Percentiles rank a stretch among this genome's conserved stretches.
These are phyloP conservation scores for Manis crassicaudata DNA, from an alignment of 2,797 vertebrate species.

Conservation along the genomic window DNA sequence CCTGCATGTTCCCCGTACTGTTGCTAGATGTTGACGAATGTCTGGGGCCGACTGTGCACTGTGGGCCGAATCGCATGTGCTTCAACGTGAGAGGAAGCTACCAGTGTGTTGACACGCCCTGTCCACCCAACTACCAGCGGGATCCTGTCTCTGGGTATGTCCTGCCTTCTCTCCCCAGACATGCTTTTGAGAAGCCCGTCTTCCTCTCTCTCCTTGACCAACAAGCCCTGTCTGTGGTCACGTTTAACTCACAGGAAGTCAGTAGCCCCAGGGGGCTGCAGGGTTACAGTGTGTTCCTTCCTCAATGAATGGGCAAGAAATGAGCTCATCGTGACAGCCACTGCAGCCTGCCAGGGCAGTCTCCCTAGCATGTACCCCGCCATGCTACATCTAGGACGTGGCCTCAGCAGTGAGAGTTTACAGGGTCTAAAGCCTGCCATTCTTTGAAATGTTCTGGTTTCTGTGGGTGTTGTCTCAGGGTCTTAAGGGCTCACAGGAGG, in stretches of 20 bases:
- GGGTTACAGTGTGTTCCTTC: background rate
- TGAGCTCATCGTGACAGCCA: background rate
- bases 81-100: constrained; percentile 98
- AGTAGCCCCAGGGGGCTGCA: background rate
- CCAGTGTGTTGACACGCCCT: constrained; percentile 97
- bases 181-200: background rate
- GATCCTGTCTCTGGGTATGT: constrained; percentile 90
- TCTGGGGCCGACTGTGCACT: constrained; percentile 92
- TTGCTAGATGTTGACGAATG: constrained; percentile 95
- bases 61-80: constrained; percentile 95
- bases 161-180: constrained; percentile 15
- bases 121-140: constrained; percentile 94
- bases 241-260: background rate
- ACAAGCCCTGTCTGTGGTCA: background rate
- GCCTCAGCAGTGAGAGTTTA: no score
- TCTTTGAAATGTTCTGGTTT: background rate
- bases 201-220: background rate
- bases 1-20: background rate
- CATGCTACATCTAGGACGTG: background rate
- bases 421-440: background rate
- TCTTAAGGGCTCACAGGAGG: background rate
- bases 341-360: accelerated
- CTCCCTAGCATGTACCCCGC: background rate
- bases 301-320: background rate
- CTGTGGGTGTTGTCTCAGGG: background rate